Conservation (phyloP, 37 sponge, comb jelly and placozoan species). For the Tethya wilhelma region DNA sequence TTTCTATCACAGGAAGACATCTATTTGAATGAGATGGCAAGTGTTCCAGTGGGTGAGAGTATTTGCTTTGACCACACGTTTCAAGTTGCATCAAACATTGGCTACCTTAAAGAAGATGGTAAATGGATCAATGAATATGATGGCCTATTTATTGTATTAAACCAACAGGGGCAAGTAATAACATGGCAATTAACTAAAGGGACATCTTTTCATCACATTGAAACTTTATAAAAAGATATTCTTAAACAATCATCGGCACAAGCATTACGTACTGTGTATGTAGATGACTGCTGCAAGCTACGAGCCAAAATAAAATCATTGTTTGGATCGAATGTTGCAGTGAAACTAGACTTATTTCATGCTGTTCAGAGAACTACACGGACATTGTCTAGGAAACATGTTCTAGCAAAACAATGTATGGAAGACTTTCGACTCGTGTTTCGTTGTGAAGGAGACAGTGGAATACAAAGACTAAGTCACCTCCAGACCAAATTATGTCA, state of each 20-base stretch:
- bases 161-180: constrained; percentile 37
- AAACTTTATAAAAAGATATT: not conserved
- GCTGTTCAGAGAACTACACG: no score
- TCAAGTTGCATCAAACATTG: constrained; percentile 51
- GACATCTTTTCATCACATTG: not conserved
- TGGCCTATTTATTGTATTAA: constrained; percentile 34
- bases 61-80: constrained; percentile 59
- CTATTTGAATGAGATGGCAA: no score
- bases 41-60: no score
- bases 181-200: constrained; percentile 48
- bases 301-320: not conserved
- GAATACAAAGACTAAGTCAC: no score
- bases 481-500: no score
- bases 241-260: not conserved
- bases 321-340: no score
- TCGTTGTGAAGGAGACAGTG: no score
- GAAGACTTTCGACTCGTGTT: no score
- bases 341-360: no score
- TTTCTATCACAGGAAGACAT: no score
- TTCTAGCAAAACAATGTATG: no score
- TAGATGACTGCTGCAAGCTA: constrained; percentile 32
- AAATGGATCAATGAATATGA: constrained; percentile 47
- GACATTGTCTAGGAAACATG: no score
- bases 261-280: not conserved
- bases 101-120: constrained; percentile 19